A percentile compares a stretch with the other conserved stretches of the same genome.
These are phyloP conservation scores for Polymixis flavicincta DNA, from an alignment of 2,888 invertebrate species.

Conservation along the genomic window DNA sequence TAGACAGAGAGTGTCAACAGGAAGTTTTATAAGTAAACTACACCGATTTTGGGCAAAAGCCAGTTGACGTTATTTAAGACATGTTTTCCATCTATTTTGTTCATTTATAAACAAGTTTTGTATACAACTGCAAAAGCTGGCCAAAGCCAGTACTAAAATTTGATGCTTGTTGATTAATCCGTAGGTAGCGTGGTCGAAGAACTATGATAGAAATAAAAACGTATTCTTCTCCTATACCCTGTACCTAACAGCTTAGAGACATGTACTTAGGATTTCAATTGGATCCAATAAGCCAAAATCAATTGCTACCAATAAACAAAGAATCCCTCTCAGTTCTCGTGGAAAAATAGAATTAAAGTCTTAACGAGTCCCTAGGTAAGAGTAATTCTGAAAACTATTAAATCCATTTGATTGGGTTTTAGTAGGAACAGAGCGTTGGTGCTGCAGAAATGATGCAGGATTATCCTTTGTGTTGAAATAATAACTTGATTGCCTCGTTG, in stretches of 20 bases:
- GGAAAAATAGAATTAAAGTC: constrained; percentile 46
- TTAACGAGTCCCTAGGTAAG: constrained; percentile 31
- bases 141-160: too few relatives aligned
- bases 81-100: too few relatives aligned
- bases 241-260: constrained; percentile 13
- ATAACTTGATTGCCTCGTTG: neutral
- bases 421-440: neutral
- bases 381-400: constrained; percentile 33
- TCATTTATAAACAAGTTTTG: too few relatives aligned
- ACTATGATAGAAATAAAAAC: neutral
- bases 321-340: constrained; percentile 9
- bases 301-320: constrained; percentile 41
- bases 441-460: constrained; percentile 9
- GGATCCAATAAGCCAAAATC: constrained; percentile 33
- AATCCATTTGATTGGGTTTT: constrained; percentile 45
- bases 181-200: neutral
- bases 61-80: too few relatives aligned
- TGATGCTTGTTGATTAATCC: too few relatives aligned
- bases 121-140: too few relatives aligned
- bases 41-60: too few relatives aligned
- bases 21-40: too few relatives aligned
- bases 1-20: too few relatives aligned
- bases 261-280: constrained; percentile 38
- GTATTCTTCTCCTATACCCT: neutral
- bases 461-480: constrained; percentile 24